phyloP scores from a whole-genome alignment of 2,797 vertebrate species.

The Pagetopsis macropterus region DNA sequence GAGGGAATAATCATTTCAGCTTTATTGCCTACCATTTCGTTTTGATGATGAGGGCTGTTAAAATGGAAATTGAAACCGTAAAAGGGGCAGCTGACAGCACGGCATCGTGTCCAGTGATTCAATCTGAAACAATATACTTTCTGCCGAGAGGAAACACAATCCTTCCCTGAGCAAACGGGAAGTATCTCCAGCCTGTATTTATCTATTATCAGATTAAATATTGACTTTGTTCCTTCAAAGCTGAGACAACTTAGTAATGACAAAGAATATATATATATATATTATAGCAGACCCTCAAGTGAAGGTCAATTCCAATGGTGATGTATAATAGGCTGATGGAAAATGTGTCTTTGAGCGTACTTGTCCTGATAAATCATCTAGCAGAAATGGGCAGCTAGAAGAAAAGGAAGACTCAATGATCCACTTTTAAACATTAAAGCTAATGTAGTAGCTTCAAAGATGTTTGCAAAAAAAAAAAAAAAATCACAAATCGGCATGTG shows the following conservation, averaged over 20 bases:
- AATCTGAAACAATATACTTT: background rate
- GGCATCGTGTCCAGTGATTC: background rate
- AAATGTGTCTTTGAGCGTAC: background rate
- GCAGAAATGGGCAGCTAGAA: background rate
- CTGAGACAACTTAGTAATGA: background rate
- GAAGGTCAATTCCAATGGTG: background rate
- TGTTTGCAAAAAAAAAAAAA: background rate
- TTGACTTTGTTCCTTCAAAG: slow-evolving; percentile 3
- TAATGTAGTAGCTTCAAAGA: background rate
- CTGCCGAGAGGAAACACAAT: slow-evolving; percentile 9
- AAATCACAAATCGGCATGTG: background rate
- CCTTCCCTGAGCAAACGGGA: slow-evolving; percentile 40
- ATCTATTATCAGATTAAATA: slow-evolving; percentile 33
- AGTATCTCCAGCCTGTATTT: slow-evolving; percentile 13
- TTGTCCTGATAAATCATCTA: background rate
- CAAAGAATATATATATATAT: background rate
- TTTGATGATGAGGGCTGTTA: background rate
- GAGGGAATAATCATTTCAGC: background rate
- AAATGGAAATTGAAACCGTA: slow-evolving; percentile 1
- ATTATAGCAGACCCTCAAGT: background rate
- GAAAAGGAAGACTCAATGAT: background rate
- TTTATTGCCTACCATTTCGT: background rate
- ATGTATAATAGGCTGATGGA: background rate
- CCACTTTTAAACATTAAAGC: background rate
- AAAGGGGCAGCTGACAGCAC: background rate